Conservation (phyloP, 2,797 vertebrate species). For the Sciurus carolinensis region DNA sequence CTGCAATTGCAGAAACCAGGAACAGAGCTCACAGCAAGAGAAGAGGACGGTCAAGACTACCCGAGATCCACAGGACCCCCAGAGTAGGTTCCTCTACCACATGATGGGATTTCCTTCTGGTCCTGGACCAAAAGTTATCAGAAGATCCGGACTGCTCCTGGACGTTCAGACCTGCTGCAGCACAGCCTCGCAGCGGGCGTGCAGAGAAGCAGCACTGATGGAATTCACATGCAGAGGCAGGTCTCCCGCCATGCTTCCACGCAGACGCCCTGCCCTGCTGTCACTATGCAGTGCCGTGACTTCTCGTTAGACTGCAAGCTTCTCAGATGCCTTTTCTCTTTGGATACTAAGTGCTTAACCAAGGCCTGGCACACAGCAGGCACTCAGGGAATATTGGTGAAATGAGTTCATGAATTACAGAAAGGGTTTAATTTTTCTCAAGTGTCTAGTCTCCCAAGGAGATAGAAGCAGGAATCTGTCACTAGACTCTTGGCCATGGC, state of each 20-base stretch:
- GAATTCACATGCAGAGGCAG: neutral
- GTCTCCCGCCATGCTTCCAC: neutral
- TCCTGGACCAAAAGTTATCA: neutral
- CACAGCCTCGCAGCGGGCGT: too few species aligned
- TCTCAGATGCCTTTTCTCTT: too few species aligned
- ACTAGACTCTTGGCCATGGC: neutral
- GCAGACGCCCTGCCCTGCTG: neutral
- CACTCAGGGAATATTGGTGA: neutral
- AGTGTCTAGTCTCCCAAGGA: neutral
- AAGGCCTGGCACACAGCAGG: neutral
- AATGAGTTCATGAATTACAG: neutral
- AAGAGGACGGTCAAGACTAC: accelerated
- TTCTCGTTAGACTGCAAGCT: neutral
- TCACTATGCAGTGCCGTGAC: too few species aligned
- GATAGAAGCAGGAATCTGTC: neutral
- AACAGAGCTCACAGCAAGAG: neutral
- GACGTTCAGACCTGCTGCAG: neutral
- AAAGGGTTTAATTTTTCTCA: neutral
- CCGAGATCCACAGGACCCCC: neutral
- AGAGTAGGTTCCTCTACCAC: accelerated
- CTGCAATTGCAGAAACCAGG: neutral
- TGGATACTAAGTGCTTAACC: too few species aligned
- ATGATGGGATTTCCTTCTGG: neutral
- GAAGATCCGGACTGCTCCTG: neutral
- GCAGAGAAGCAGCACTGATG: neutral